Base-by-base conservation (phyloP, 2,113 vertebrate species). In the Carassius carassius region DNA sequence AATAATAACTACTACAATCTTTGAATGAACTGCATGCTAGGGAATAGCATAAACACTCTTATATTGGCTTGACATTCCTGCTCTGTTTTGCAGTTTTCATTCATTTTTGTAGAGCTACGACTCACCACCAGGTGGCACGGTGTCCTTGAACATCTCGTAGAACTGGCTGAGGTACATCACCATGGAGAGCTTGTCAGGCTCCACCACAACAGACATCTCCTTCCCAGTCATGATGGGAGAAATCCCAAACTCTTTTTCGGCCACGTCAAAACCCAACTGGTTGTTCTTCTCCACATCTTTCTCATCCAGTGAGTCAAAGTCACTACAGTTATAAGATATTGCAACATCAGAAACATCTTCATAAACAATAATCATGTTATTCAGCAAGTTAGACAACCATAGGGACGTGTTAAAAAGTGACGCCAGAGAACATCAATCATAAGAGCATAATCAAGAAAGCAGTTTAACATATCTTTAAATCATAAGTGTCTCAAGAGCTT, bases 91-190 rank as follows among this genome's bases (percentile, higher is more conserved):
- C 49, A 13, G 14, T 3, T 51, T 51, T 14, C 14, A 69, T 69
- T 3, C 32, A 23, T 6, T 0, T 12, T 41, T 23, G 9, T 67
- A 19, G 11, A n/a, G 7, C 41, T 25, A 0, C 3, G 7, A 85
- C 96, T 97, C 91, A 98, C 96, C 97, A 65, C 93, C 94, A 75
- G 96, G 96, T 72, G 97, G 95, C 86, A 98, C 93, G 54, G 95
- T 96, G 92, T 99, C 97, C 93, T 95, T 98, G 91, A 99, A 99
- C 98, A 99, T 99, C 94, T 99, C 97, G 2, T 99, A 99, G 94
- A 99, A 99, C 94, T 99, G 98, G 14, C 96, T 98, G 92, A 99
- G 97, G 94, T 99, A 99, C 97, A 99, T 97, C 91, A 99, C 98
- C 98, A 99, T 99, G 0, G 97, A 98, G 32, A 99, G 94, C 49